These are phyloP conservation scores for Sciurus niger DNA, from an alignment of 2,113 vertebrate genomes.

Conservation along the genomic window DNA sequence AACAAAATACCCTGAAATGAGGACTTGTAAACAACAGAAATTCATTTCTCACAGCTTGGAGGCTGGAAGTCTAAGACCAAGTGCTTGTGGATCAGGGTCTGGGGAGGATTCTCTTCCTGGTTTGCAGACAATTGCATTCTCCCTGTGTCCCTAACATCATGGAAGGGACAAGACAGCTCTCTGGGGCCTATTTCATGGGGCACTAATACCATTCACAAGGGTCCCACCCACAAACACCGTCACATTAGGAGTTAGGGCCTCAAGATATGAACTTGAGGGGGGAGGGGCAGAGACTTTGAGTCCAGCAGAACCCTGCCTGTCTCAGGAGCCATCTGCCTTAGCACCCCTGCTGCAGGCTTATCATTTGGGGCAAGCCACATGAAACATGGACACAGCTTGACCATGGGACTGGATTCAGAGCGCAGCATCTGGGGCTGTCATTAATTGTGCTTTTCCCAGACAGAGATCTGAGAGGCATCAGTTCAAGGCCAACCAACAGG, in stretches of 20 bases:
- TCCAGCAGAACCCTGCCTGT: neutral
- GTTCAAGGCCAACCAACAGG: neutral
- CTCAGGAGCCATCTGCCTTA: neutral
- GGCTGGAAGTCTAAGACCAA: neutral
- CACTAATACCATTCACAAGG: neutral
- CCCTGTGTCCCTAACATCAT: no score
- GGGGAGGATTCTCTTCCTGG: no score
- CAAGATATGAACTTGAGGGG: neutral
- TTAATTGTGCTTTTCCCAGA: no score
- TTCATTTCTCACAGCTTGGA: neutral
- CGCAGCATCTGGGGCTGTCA: no score
- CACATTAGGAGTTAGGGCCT: neutral
- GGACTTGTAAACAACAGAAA: neutral
- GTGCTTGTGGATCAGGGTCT: no score
- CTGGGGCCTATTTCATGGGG: neutral
- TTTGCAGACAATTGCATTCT: neutral
- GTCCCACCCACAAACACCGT: neutral
- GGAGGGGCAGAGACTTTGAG: no score
- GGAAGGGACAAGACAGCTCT: neutral
- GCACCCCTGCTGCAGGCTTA: no score
- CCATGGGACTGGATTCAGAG: no score
- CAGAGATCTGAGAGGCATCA: neutral
- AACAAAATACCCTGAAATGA: neutral
- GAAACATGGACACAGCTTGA: no score
- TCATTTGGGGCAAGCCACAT: fast-evolving